Evolutionary conservation across 2,888 invertebrate species (phyloP).

Genomic region (Helobdella robusta): DNA sequence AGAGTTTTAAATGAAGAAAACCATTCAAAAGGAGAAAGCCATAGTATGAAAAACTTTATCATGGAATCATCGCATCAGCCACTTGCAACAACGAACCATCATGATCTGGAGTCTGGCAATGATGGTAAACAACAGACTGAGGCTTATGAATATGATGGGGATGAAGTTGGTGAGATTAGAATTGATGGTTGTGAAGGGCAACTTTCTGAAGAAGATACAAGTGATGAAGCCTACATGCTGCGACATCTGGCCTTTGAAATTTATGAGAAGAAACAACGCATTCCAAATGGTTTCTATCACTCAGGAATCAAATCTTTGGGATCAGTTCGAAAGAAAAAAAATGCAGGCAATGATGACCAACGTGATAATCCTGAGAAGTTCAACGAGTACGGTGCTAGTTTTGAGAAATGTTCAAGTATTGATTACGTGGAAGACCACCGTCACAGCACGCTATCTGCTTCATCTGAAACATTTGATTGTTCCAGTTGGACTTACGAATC

Average conservation of each 20-base stretch:
- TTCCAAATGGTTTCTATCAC: constrained; percentile 5
- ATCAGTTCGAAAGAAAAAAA: too few relatives aligned
- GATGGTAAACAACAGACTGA: too few relatives aligned
- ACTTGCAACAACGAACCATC: too few relatives aligned
- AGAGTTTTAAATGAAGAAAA: too few relatives aligned
- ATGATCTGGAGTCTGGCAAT: too few relatives aligned
- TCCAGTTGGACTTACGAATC: not conserved
- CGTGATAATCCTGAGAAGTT: not conserved
- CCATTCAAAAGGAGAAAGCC: too few relatives aligned
- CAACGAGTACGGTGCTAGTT: not conserved
- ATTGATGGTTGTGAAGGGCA: too few relatives aligned
- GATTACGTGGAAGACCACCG: not conserved
- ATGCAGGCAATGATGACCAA: not conserved
- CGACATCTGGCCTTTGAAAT: constrained; percentile 17
- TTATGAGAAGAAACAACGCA: not conserved
- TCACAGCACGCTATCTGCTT: not conserved
- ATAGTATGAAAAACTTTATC: too few relatives aligned
- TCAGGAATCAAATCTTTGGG: too few relatives aligned
- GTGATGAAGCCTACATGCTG: not conserved
- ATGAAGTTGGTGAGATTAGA: too few relatives aligned
- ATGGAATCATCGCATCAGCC: too few relatives aligned
- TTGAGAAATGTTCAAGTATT: not conserved
- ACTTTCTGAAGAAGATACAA: constrained; percentile 8
- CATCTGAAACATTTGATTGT: not conserved
- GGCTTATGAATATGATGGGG: too few relatives aligned